Evolutionary conservation across 2,113 vertebrate species (phyloP), one percentile per base, ranked within the genome.

Genomic region (Oncorhynchus tshawytscha): DNA sequence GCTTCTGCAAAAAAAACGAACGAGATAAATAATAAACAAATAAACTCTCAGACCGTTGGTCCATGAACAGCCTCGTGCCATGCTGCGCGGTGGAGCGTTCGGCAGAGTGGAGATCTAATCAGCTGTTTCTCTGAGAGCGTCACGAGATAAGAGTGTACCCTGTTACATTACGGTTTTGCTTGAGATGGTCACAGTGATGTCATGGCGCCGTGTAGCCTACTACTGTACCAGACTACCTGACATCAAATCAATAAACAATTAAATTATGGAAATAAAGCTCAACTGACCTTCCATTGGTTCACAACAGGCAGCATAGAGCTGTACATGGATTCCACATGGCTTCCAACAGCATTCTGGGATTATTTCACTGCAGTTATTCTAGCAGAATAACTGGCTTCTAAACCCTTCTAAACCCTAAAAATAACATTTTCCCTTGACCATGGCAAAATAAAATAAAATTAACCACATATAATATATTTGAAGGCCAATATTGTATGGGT

Each of bases 71-170:
- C 39, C 39, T 45, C 8, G 2, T 11, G 39, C 39, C 39, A 9
- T 2, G 34, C 8, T 9, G 7, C 39, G 39, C 39, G 9, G 39
- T 45, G 39, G 39, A 45, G 39, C 39, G 39, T 11, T 45, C 2
- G 39, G 39, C 39, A 45, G 39, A 45, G 8, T 2, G 7, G 39
- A 9, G 8, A 45, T 45, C 8, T 45, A 11, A 11, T 45, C 39
- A 11, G 8, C 39, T 45, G 39, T 18, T 69, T 66, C 51, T 68
- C 68, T 29, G 27, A 34, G n/a, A 24, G n/a, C 34, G 3, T 62
- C 80, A 80, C 75, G 78, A 16, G 66, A 68, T 25, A 29, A 68
- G 29, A 85, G 83, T 78, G 78, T 72, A 77, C 79, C 69, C 70
- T 80, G 67, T 64, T 20, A 70, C 65, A 66, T 82, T 77, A 59